A percentile compares a stretch with the other conserved stretches of the same genome.
Evolutionary conservation across 2,888 invertebrate species (phyloP).

Genomic region (Barypeithes pellucidus): DNA sequence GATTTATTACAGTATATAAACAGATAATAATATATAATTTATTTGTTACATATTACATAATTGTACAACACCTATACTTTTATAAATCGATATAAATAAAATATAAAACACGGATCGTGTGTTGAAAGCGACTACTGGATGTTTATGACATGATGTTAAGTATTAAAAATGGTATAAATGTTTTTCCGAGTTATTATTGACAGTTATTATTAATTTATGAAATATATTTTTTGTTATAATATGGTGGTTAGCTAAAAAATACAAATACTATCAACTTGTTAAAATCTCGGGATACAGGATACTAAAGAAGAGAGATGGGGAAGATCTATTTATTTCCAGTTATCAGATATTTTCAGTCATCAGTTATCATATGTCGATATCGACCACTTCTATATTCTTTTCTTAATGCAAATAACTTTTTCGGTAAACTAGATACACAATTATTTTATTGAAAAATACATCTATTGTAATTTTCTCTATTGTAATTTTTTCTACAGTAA

Average conservation of each 20-base stretch:
- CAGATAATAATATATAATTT: constrained; percentile 26
- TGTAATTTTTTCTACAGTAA: no score
- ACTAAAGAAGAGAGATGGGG: no score
- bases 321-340: no score
- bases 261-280: no score
- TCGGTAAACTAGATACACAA: no score
- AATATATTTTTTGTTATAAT: neutral
- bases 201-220: neutral
- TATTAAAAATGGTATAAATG: constrained; percentile 1
- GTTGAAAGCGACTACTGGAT: constrained; percentile 27
- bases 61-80: constrained; percentile 22
- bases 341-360: no score
- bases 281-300: no score
- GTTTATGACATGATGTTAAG: constrained; percentile 9
- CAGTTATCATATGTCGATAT: no score
- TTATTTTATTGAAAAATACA: no score
- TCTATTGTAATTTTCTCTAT: no score
- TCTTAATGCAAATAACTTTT: no score
- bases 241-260: neutral
- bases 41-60: constrained; percentile 20
- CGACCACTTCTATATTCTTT: no score
- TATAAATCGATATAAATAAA: constrained; percentile 31
- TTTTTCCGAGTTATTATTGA: constrained; percentile 1
- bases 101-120: constrained; percentile 30
- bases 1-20: constrained; percentile 22